phyloP scores from a whole-genome alignment of 1,140 invertebrate genomes.

The Propsilocerus akamusi region DNA sequence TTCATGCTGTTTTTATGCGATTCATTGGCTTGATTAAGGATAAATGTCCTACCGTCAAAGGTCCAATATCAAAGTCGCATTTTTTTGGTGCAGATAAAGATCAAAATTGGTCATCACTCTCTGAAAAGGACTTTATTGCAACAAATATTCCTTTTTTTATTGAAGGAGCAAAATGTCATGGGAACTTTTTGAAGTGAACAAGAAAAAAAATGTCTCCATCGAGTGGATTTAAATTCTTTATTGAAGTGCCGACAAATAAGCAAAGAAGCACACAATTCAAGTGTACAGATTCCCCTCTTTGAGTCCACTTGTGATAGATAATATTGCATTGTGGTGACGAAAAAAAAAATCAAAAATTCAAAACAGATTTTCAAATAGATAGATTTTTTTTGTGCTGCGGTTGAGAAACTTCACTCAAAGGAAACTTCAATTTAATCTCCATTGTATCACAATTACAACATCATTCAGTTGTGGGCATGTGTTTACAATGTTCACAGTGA shows the following conservation, averaged over 20 bases:
- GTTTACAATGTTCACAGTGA: no score
- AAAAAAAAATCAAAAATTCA: not conserved
- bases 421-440: slow-evolving; percentile 2
- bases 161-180: not conserved
- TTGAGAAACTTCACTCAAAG: not conserved
- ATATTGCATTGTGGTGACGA: not conserved
- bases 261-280: not conserved
- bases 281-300: not conserved
- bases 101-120: no score
- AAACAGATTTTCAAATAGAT: not conserved
- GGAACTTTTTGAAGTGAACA: not conserved
- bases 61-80: slow-evolving; percentile 1
- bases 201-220: not conserved
- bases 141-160: not conserved
- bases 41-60: not conserved
- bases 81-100: not conserved
- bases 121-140: no score
- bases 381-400: no score
- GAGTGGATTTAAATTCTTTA: not conserved
- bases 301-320: not conserved
- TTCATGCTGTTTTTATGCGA: no score
- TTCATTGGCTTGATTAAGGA: not conserved
- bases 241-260: not conserved
- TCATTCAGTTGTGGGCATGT: no score
- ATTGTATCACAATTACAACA: not conserved